A percentile compares a stretch with the other conserved stretches of the same genome.
These are phyloP conservation scores for Zygogramma bicolorata DNA, from an alignment of 2,888 invertebrate species.

Conservation along the genomic window DNA sequence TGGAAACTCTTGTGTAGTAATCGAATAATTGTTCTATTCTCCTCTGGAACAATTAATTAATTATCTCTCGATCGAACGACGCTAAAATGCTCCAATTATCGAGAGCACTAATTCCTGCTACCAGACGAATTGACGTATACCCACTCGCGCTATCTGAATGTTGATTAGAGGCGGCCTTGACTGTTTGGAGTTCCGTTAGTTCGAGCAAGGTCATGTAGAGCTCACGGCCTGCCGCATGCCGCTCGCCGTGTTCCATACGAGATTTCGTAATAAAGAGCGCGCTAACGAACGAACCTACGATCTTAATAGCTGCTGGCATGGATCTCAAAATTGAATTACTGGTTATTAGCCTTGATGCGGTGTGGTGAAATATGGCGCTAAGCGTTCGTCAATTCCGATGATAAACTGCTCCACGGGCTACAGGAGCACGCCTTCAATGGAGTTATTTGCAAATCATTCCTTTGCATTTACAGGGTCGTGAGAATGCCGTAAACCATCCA, in stretches of 20 bases:
- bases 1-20: background rate
- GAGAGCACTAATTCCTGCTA: background rate
- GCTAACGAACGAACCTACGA: conserved; percentile 11
- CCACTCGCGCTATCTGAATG: conserved; percentile 12
- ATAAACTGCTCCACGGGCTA: background rate
- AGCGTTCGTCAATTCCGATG: background rate
- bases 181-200: conserved; percentile 55
- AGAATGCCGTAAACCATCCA: too few species aligned
- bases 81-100: background rate
- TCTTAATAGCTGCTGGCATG: conserved; percentile 20
- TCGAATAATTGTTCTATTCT: background rate
- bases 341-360: background rate
- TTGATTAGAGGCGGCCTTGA: conserved; percentile 50
- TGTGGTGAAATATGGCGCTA: background rate
- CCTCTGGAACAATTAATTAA: background rate
- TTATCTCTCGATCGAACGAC: background rate
- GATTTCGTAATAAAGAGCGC: conserved; percentile 38
- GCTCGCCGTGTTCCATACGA: conserved; percentile 26
- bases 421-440: too few species aligned
- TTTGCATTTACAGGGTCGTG: too few species aligned
- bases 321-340: conserved; percentile 16
- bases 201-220: conserved; percentile 55
- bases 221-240: conserved; percentile 37
- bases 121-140: conserved; percentile 3
- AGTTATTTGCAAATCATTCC: too few species aligned